Percentiles rank a stretch among this genome's conserved stretches.
phyloP scores from a whole-genome alignment of 2,113 vertebrate species.

The Donacobius atricapilla region DNA sequence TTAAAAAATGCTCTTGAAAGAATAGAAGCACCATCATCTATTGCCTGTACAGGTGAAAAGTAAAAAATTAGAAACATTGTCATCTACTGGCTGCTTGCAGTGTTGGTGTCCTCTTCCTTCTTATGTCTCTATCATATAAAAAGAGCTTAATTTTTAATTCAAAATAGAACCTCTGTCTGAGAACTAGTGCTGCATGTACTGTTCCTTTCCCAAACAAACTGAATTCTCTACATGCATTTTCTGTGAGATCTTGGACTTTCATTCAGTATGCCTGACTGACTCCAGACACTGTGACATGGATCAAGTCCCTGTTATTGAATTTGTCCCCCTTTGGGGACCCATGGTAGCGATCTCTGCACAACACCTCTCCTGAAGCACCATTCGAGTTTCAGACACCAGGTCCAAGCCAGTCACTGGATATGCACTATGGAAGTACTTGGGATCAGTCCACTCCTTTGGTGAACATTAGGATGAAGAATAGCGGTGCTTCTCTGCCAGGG shows the following conservation, averaged over 20 bases:
- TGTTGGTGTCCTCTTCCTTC: neutral
- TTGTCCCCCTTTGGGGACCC: too few relatives aligned
- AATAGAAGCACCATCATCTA: neutral
- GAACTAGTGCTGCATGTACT: accelerated
- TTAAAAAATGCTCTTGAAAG: neutral
- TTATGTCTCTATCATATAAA: neutral
- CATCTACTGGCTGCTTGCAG: neutral
- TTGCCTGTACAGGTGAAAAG: neutral
- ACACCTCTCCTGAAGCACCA: neutral
- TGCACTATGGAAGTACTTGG: neutral
- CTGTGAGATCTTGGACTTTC: neutral
- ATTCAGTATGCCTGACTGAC: neutral
- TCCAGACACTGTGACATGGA: accelerated
- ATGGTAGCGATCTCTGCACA: accelerated
- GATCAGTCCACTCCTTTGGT: neutral
- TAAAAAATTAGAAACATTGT: neutral
- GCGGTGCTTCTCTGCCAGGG: neutral
- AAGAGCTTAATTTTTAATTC: neutral
- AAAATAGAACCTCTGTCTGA: neutral
- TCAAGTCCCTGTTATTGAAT: neutral
- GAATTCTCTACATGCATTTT: neutral
- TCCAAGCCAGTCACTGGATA: neutral
- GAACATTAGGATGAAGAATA: neutral
- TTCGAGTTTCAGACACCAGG: neutral
- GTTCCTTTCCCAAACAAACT: neutral